Evolutionary conservation across 2,888 invertebrate genomes (phyloP), one percentile per base, ranked within the genome.

Genomic region (Ormyrus pomaceus): DNA sequence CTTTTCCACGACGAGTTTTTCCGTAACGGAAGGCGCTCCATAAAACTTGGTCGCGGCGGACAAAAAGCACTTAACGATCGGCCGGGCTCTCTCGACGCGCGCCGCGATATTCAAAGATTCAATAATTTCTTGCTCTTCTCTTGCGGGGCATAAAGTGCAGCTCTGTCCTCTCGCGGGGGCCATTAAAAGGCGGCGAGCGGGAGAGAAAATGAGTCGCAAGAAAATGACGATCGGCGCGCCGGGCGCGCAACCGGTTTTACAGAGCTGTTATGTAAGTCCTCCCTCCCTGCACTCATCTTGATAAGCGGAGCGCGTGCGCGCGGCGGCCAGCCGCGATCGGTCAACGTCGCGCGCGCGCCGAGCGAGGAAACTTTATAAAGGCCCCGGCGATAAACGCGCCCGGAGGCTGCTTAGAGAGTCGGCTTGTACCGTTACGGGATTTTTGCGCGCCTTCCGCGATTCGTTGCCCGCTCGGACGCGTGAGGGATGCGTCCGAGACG

Each of bases 191-290:
- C 11, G 46, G 53, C 6, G 8, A 53, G 7, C 10, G 34, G 53
- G 64, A 7, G 13, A 69, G 70, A 62, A 77, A 77, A 77, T 56
- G 56, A 77, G 56, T 77, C 56, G 56, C 11, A 62, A 73, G 65
- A 72, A 72, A 72, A 72, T 72, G 72, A 64, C 55, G 73, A 73
- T 73, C 46, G 64, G 19, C 51, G 19, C 19, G 19, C 11, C 8
- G 13, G 13, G 13, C 9, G 51, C n/a, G 13, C 68, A 73, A 79
- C 78, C 73, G 73, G 78, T 79, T 79, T 45, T 7, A 6, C 34
- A 46, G 11, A 6, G 11, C 68, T 13, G 51, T 79, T 79, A 79
- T 55, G 58, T 79, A 79, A 79, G 73, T 34, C 34, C 62, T 59
- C n/a, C 45, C 11, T 2, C 34, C 34, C 34, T 2, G 3, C 19